Evolutionary conservation across 2,113 vertebrate species (phyloP), one percentile per base, ranked within the genome.

Genomic region (Gobius niger): DNA sequence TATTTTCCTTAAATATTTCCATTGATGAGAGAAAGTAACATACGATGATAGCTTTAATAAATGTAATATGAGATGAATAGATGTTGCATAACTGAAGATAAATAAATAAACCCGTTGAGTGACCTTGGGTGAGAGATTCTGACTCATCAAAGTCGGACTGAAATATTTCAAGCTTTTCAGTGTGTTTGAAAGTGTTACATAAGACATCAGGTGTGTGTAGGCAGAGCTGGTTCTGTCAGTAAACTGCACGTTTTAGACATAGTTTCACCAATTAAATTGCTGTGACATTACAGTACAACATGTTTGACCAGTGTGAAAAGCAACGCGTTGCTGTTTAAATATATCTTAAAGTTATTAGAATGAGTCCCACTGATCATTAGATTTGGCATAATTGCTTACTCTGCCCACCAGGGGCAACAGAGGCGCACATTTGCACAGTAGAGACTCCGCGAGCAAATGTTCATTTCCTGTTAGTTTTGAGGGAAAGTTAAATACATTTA

Each of bases 131-230:
- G 15, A 51, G 49, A 51, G 4, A 78, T 80, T 72, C 68, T 85
- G 74, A 80, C 80, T 82, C 62, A 52, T 64, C 73, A 59, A 75
- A 15, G 50, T 19, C 83, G 89, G 88, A 90, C 81, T 90, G 85
- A 77, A 46, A 53, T 75, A 73, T 50, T 7, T 67, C 70, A 44
- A 80, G 64, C 76, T 34, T 34, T 34, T 34, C 89, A 84, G 62
- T 7, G 66, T 51, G 34, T 63, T 47, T 68, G n/a, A 69, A 65
- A 65, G 44, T 51, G 15, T 34, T 34, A 34, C 24, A n/a, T 51
- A 51, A 51, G n/a, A 51, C 49, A 51, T 51, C 49, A 51, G 2
- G 1, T n/a, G 49, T 13, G 14, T 7, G 7, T 51, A 3, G 15
- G 24, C 24, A 34, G 24, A 34, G 24, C 5, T 34, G 24, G 24